Evolutionary conservation across 2,888 invertebrate species (phyloP).

Genomic region (Eupithecia abbreviata): DNA sequence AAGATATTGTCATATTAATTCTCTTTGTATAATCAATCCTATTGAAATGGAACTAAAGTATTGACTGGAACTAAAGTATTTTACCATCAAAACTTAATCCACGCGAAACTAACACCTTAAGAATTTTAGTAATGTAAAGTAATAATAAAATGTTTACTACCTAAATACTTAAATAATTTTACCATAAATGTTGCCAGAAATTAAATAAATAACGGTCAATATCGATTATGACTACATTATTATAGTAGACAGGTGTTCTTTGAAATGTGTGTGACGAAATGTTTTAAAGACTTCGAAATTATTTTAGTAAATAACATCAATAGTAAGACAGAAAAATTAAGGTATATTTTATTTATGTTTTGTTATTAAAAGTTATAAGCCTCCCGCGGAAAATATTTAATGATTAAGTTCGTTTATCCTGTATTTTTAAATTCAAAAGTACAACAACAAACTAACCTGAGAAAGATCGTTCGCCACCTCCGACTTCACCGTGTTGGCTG

Average conservation of each 20-base stretch:
- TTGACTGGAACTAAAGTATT: background rate
- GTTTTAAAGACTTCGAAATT: background rate
- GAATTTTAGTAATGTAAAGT: background rate
- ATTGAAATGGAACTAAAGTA: background rate
- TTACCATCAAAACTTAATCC: background rate
- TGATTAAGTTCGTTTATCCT: background rate
- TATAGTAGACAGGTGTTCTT: background rate
- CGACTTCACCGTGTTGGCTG: slow-evolving; percentile 89
- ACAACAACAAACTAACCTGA: slow-evolving; percentile 83
- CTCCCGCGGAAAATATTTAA: background rate
- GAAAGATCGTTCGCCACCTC: slow-evolving; percentile 84
- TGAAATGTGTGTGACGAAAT: background rate
- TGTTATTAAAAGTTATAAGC: background rate
- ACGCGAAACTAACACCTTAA: background rate
- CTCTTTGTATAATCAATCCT: background rate
- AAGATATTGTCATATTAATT: background rate
- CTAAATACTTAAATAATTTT: background rate
- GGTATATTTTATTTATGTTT: background rate
- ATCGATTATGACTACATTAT: background rate
- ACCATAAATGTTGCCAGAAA: background rate
- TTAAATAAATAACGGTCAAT: background rate
- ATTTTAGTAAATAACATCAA: background rate
- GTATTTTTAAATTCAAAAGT: background rate
- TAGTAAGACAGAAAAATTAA: background rate
- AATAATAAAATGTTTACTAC: no score